These are phyloP conservation scores for Oreotrochilus melanogaster DNA, from an alignment of 2,113 vertebrate genomes.

Conservation along the genomic window DNA sequence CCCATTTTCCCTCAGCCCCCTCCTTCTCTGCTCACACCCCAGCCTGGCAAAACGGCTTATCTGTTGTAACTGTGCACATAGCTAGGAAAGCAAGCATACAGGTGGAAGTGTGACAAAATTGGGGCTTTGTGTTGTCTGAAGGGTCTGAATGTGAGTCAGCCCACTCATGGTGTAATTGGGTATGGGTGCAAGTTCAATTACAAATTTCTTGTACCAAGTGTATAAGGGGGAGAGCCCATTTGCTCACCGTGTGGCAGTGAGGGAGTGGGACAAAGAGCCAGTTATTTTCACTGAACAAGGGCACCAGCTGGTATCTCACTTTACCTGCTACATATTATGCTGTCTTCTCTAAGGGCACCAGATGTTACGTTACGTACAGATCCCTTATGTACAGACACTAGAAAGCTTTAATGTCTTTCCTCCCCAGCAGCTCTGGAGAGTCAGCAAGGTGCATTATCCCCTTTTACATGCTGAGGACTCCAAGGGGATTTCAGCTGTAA, in stretches of 20 bases:
- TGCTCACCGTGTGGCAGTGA: neutral
- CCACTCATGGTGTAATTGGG: neutral
- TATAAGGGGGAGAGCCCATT: fast-evolving
- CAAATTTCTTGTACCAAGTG: neutral
- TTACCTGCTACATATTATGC: neutral
- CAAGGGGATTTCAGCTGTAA: neutral
- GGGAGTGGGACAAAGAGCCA: neutral
- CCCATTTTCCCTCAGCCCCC: neutral
- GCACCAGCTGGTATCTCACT: neutral
- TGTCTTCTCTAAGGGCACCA: neutral
- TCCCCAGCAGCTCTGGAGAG: neutral
- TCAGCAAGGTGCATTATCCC: neutral
- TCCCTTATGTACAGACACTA: neutral
- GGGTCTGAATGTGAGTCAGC: neutral
- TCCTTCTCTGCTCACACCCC: neutral
- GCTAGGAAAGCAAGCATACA: neutral
- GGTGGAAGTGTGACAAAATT: neutral
- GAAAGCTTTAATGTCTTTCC: neutral
- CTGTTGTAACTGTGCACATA: neutral
- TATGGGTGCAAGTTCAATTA: neutral
- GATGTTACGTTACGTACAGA: neutral
- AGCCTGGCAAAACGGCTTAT: neutral
- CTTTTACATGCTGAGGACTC: neutral
- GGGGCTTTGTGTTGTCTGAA: neutral
- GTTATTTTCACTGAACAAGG: neutral